Percentiles rank a stretch among this genome's conserved stretches.
Evolutionary conservation across 2,113 vertebrate genomes (phyloP).

Genomic region (Procapra przewalskii): DNA sequence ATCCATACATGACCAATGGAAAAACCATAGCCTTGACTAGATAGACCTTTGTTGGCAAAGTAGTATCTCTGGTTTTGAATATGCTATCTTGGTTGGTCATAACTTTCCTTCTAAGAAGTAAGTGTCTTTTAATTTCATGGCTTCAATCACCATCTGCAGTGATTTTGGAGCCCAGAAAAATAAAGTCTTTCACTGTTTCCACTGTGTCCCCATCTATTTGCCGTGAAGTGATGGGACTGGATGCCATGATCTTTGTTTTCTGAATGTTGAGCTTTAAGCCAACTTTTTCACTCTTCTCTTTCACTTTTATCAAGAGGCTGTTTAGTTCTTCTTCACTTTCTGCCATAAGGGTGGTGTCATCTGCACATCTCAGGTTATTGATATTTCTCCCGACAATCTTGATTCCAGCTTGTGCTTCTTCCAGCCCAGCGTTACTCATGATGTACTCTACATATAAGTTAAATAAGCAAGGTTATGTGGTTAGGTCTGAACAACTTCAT

Average conservation of each 20-base stretch:
- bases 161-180: neutral
- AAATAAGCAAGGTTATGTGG: neutral
- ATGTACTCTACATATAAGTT: neutral
- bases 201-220: neutral
- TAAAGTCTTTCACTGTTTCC: neutral
- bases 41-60: neutral
- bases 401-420: neutral
- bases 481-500: neutral
- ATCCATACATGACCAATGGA: neutral
- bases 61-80: neutral
- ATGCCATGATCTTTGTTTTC: neutral
- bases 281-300: neutral
- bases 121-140: neutral
- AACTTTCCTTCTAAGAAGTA: neutral
- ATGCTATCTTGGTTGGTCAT: neutral
- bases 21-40: neutral
- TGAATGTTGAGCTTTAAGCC: neutral
- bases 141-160: neutral
- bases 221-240: neutral
- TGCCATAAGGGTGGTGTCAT: neutral
- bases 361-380: neutral
- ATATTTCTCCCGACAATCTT: neutral
- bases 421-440: neutral
- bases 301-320: neutral
- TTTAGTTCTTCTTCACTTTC: neutral